These are phyloP conservation scores for Acromyrmex heyeri DNA, from an alignment of 1,140 invertebrate species.

Conservation along the genomic window DNA sequence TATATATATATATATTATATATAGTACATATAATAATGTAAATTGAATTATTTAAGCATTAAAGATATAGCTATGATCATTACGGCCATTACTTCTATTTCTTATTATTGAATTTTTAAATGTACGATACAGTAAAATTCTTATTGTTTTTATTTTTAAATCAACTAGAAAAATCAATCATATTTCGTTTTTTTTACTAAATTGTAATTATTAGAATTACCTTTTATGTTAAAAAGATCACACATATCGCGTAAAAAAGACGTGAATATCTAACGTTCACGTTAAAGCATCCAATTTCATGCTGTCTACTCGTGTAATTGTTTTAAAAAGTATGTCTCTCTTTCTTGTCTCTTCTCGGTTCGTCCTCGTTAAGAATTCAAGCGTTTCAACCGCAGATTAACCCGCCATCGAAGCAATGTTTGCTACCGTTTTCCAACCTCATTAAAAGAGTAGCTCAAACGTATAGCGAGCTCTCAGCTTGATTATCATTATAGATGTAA, in stretches of 20 bases:
- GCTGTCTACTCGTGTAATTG: constrained; percentile 52
- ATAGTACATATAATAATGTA: too few species aligned
- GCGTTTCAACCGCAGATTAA: constrained; percentile 71
- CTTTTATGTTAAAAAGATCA: background rate
- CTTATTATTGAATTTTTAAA: too few species aligned
- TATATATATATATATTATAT: too few species aligned
- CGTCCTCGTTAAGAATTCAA: constrained; percentile 74
- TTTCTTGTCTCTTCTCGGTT: constrained; percentile 42
- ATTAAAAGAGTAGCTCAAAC: constrained; percentile 64
- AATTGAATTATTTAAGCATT: too few species aligned
- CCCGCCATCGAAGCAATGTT: constrained; percentile 56
- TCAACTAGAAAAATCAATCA: background rate
- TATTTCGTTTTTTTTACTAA: background rate
- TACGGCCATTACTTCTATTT: too few species aligned
- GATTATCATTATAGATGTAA: constrained; percentile 64
- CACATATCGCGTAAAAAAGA: background rate
- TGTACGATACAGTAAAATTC: too few species aligned
- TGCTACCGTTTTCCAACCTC: constrained; percentile 67
- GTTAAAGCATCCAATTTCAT: constrained; percentile 62
- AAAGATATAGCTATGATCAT: too few species aligned
- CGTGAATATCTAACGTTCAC: constrained; percentile 11
- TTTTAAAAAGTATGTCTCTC: constrained; percentile 56
- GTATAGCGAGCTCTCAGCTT: constrained; percentile 57
- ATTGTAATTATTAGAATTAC: background rate
- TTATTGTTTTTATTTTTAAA: background rate